Evolutionary conservation across 2,113 vertebrate genomes (phyloP), one percentile per base, ranked within the genome.

Genomic region (Pomatostomus ruficeps): DNA sequence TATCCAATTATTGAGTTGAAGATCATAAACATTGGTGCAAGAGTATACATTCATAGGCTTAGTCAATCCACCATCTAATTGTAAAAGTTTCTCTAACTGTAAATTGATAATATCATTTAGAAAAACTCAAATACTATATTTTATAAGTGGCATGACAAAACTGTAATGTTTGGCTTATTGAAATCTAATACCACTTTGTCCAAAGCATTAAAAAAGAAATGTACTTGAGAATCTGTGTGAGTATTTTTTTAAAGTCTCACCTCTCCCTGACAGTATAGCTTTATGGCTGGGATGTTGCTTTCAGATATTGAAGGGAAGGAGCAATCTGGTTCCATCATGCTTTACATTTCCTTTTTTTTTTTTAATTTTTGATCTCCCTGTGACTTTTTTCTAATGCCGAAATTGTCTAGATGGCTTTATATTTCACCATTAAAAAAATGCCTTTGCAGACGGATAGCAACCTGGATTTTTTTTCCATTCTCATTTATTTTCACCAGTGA

Each of bases 51-150:
- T 71, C 18, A 65, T 15, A 54, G 55, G 20, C 25, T 71, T 88
- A 89, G 45, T 91, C 93, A 92, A 91, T 91, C 31, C 26, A 81
- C 35, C 31, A 28, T 72, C 38, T 83, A 66, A 49, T 59, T 80
- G n/a, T 42, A 91, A 82, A 42, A 84, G 16, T 96, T 91, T 77
- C 42, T 87, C 52, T 63, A 72, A 49, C 65, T 68, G 14, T 70
- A 63, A 90, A 36, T 86, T 84, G 94, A 40, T 74, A 91, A 31
- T 36, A 83, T 82, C 66, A 57, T 88, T 68, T 80, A 70, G 35
- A 68, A 38, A 91, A 88, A 58, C 66, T 93, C 79, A 93, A 97
- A 94, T 95, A 92, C 58, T 83, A 8, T 35, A 72, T 71, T 96
- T 88, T 78, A 78, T 85, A 85, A 76, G 75, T 83, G 83, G 71